phyloP scores from a whole-genome alignment of 2,113 vertebrate genomes.

The Mellivora capensis region DNA sequence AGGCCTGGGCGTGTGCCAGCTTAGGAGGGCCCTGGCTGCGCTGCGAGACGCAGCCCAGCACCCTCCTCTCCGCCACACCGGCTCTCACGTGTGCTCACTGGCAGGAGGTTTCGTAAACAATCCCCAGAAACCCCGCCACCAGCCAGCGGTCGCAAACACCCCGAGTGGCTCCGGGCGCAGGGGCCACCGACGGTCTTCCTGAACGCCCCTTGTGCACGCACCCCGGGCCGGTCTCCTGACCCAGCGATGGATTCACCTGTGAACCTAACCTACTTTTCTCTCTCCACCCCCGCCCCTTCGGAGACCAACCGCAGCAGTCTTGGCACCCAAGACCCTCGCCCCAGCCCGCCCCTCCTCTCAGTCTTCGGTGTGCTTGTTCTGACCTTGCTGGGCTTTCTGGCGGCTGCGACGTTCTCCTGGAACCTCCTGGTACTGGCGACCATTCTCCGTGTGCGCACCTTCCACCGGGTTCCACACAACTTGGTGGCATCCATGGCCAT shows the following conservation, averaged over 20 bases:
- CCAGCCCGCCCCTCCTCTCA: background rate
- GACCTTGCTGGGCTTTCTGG: constrained; percentile 91
- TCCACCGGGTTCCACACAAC: constrained; percentile 97
- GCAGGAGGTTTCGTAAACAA: background rate
- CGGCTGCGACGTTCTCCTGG: constrained; percentile 93
- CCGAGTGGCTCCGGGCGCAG: background rate
- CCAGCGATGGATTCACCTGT: constrained; percentile 70
- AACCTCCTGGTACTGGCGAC: constrained; percentile 94
- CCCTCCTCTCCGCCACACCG: background rate
- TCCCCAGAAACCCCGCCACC: background rate
- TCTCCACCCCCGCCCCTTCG: background rate
- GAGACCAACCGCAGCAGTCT: constrained; percentile 71
- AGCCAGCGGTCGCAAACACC: background rate
- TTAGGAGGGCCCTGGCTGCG: background rate
- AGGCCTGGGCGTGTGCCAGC: background rate
- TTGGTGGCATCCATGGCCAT: constrained; percentile 96
- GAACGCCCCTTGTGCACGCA: background rate
- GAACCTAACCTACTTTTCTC: constrained; percentile 64
- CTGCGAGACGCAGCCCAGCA: background rate
- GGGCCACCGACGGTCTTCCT: background rate
- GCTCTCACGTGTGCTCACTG: background rate
- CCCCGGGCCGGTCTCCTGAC: background rate
- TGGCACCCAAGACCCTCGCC: background rate
- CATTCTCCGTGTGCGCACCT: constrained; percentile 93
- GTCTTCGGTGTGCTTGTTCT: constrained; percentile 80